These are phyloP conservation scores for Mylabris sibirica DNA, from an alignment of 2,888 invertebrate species.

Conservation along the genomic window DNA sequence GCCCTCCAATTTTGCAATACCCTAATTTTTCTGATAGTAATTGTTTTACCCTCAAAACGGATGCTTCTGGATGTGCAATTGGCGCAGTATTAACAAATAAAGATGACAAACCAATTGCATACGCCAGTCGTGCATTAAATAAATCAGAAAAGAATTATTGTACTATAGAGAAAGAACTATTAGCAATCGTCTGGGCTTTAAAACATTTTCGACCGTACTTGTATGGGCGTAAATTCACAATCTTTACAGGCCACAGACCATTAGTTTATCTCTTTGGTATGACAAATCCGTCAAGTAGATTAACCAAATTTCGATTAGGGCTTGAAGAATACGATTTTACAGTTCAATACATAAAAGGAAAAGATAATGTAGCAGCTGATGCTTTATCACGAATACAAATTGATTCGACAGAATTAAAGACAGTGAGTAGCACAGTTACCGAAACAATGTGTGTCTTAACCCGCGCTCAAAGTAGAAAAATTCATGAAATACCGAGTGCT, in stretches of 20 bases:
- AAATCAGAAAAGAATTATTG: constrained; percentile 29
- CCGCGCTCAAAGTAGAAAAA: constrained; percentile 2
- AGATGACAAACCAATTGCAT: constrained; percentile 33
- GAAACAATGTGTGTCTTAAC: constrained; percentile 14
- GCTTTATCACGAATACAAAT: constrained; percentile 21
- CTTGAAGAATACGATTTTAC: constrained; percentile 41
- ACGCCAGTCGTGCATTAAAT: constrained; percentile 26
- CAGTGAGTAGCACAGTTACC: constrained; percentile 12
- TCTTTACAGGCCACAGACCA: constrained; percentile 41
- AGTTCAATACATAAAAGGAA: constrained; percentile 40
- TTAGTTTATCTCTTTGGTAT: constrained; percentile 41
- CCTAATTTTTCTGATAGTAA: constrained; percentile 30
- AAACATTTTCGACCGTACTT: constrained; percentile 39
- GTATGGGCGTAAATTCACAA: constrained; percentile 37
- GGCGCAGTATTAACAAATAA: constrained; percentile 34
- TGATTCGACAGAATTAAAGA: constrained; percentile 26
- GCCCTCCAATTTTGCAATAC: constrained; percentile 29
- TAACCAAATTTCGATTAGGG: constrained; percentile 43
- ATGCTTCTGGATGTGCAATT: constrained; percentile 28
- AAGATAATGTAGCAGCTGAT: constrained; percentile 33
- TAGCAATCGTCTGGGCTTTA: constrained; percentile 42
- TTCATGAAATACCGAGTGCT: too few relatives aligned
- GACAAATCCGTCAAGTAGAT: constrained; percentile 41
- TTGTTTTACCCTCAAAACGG: constrained; percentile 31
- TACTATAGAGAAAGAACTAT: constrained; percentile 35